Evolutionary conservation across 2,888 invertebrate genomes (phyloP).

Genomic region (Stegophylla sp.): DNA sequence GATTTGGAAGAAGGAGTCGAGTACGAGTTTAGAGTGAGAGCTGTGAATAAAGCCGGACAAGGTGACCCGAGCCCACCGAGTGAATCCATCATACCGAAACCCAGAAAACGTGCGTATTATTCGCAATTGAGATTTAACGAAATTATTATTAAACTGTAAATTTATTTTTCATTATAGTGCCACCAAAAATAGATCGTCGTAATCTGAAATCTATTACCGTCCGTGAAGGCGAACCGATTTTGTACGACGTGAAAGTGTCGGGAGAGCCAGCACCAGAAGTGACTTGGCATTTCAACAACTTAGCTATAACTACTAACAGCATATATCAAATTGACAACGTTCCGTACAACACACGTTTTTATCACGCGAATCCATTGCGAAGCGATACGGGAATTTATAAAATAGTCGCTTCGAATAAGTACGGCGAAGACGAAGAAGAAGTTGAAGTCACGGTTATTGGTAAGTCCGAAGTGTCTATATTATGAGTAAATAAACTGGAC

Average conservation of each 20-base stretch:
- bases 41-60: constrained; percentile 91
- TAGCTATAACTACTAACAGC: constrained; percentile 22
- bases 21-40: constrained; percentile 91
- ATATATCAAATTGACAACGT: constrained; percentile 74
- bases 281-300: constrained; percentile 85
- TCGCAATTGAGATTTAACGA: background rate
- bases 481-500: no score
- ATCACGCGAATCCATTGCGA: constrained; percentile 82
- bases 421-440: constrained; percentile 90
- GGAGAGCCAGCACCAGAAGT: constrained; percentile 94
- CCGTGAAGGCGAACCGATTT: constrained; percentile 87
- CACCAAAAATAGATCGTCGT: constrained; percentile 91
- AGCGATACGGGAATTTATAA: constrained; percentile 85
- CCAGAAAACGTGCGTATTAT: constrained; percentile 76
- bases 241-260: constrained; percentile 84
- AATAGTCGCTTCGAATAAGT: constrained; percentile 88
- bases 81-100: constrained; percentile 84
- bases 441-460: constrained; percentile 85
- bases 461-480: no score
- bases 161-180: constrained; percentile 70
- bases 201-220: constrained; percentile 82
- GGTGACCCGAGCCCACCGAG: constrained; percentile 88
- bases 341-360: constrained; percentile 89
- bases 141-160: background rate
- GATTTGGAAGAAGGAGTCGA: constrained; percentile 91